Base-by-base conservation (phyloP, 1,140 invertebrate species). In the Lepeophtheirus salmonis region DNA sequence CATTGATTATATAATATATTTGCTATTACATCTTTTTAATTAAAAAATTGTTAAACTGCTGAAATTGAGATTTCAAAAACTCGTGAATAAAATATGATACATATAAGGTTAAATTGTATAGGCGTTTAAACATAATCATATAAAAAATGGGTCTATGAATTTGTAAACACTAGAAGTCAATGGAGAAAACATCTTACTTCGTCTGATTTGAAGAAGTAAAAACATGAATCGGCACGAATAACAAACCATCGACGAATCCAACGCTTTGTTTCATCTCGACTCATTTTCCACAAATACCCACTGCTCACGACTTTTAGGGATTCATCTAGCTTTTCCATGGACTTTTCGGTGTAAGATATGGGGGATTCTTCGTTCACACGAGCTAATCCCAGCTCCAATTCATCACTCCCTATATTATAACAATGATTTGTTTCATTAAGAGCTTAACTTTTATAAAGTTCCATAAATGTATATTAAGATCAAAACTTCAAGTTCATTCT, bases 191-290 rank as follows among this genome's bases (percentile, higher is more conserved):
- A 66, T 61, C 66, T 65, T 68, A 76, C 74, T 67, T 71, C 66
- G 61, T 90, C 83, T 67, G 81, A 83, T 76, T 91, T 95, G 72
- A 91, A 97, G 73, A 88, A 94, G 72, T 95, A 95, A 50, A 97
- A 76, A 73, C 88, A 92, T 71, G 89, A 86, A 71, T 96, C 89
- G 51, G 82, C 78, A 63, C 89, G 83, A 24, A 97, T 74, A 50
- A 84, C 81, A 72, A 94, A 94, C 85, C 86, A 95, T 52, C 90
- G 75, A 52, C 83, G 76, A 54, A 86, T 82, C 91, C 91, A 96
- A 60, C 81, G 80, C 30, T 66, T 65, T 21, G 61, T 51, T 61
- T 57, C 41, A 49, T 66, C 74, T 3, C 63, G 73, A 12, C 79
- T 79, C 63, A 81, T 76, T 52, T 84, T 78, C 80, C 84, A 87